Evolutionary conservation across 2,888 invertebrate species (phyloP).

Genomic region (Cryptus viduatorius): DNA sequence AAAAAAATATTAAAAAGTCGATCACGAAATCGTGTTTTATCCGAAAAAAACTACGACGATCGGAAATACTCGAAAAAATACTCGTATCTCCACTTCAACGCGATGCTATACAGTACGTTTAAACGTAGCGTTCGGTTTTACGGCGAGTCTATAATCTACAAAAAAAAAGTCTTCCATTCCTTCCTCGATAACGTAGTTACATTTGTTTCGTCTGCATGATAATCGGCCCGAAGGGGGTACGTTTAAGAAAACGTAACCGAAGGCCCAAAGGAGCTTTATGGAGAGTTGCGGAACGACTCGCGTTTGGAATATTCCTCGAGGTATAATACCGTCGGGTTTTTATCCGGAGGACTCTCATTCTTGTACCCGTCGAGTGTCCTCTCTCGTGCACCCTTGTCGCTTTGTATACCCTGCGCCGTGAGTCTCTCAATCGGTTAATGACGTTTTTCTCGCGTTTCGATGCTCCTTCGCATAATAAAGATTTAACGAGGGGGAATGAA

Average conservation of each 20-base stretch:
- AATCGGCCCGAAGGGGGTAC: constrained; percentile 63
- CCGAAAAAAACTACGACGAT: background rate
- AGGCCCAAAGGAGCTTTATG: constrained; percentile 4
- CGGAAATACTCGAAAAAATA: constrained; percentile 11
- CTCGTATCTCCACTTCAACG: background rate
- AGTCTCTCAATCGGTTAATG: constrained; percentile 42
- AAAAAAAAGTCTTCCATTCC: constrained; percentile 78
- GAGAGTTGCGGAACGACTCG: constrained; percentile 19
- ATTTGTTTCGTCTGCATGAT: constrained; percentile 65
- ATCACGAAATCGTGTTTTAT: background rate
- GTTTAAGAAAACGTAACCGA: background rate
- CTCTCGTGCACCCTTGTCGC: constrained; percentile 14
- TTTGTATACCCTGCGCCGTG: constrained; percentile 5
- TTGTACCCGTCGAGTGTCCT: constrained; percentile 45
- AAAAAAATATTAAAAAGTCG: background rate
- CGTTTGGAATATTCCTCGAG: constrained; percentile 28
- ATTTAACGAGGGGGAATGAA: constrained; percentile 32
- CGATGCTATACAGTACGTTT: constrained; percentile 17
- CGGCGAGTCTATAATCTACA: constrained; percentile 73
- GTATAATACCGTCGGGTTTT: constrained; percentile 6
- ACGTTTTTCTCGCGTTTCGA: constrained; percentile 20
- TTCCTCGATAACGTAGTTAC: constrained; percentile 68
- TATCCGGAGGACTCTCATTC: constrained; percentile 26
- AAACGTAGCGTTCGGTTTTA: constrained; percentile 68
- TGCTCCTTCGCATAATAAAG: constrained; percentile 44